Evolutionary conservation across 2,797 vertebrate species (phyloP).

Genomic region (Heterohyrax brucei): DNA sequence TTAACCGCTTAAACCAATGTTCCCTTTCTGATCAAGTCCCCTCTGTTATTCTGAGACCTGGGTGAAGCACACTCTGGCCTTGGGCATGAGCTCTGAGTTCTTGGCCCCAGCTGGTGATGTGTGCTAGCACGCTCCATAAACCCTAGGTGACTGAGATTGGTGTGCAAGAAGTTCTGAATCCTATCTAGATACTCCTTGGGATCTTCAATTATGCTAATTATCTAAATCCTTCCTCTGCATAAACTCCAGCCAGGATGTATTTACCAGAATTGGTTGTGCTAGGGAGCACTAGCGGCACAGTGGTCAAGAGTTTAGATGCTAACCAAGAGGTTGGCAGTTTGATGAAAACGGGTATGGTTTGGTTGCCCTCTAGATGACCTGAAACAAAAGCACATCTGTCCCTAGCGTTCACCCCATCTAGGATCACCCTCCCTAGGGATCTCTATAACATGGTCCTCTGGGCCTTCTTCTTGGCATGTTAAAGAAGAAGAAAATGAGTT

Average conservation of each 20-base stretch:
- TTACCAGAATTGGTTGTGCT: background rate
- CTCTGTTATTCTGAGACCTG: background rate
- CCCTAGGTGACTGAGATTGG: background rate
- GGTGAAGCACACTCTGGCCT: background rate
- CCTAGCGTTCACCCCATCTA: background rate
- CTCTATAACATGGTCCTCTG: background rate
- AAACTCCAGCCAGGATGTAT: background rate
- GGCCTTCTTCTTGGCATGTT: background rate
- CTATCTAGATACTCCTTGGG: background rate
- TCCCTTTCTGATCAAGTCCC: background rate
- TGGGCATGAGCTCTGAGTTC: rapidly evolving
- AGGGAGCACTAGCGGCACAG: too few relatives aligned
- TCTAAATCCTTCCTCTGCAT: background rate
- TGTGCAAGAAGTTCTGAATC: background rate
- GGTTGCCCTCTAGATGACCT: background rate
- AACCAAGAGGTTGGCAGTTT: too few relatives aligned
- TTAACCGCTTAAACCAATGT: background rate
- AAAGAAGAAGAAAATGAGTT: conserved; percentile 34
- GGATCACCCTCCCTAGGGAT: background rate
- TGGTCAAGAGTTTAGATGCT: too few relatives aligned
- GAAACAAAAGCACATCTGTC: background rate
- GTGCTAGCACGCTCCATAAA: background rate
- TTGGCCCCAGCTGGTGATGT: background rate
- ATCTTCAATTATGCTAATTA: background rate
- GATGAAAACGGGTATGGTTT: too few relatives aligned